Evolutionary conservation across 2,797 vertebrate species (phyloP).

Genomic region (Sternotherus odoratus): DNA sequence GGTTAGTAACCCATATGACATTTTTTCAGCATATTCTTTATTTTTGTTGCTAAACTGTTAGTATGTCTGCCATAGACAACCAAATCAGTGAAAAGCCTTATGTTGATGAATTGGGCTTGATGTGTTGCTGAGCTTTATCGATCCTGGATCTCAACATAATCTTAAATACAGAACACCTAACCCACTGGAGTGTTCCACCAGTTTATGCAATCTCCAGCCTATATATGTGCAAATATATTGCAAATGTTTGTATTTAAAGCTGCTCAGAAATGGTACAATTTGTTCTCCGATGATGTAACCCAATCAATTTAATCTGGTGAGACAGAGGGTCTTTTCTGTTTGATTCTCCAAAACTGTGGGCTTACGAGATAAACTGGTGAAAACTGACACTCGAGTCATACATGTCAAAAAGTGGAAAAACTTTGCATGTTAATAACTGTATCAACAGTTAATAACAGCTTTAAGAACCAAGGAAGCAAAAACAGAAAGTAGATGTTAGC

Average conservation of each 20-base stretch:
- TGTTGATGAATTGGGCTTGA: background rate
- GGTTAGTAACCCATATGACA: background rate
- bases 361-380: background rate
- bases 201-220: background rate
- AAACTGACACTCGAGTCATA: background rate
- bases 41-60: background rate
- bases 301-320: background rate
- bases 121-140: accelerated
- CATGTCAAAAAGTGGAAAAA: background rate
- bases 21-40: background rate
- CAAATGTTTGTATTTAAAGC: background rate
- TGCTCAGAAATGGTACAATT: background rate
- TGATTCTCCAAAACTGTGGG: background rate
- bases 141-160: accelerated
- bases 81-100: background rate
- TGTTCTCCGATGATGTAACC: background rate
- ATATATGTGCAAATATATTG: background rate
- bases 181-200: background rate
- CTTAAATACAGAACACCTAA: background rate
- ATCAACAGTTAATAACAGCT: background rate
- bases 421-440: background rate
- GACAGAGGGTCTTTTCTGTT: background rate
- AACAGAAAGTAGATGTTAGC: background rate
- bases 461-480: background rate
- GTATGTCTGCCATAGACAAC: background rate